Base-by-base conservation (phyloP, 2,113 vertebrate genomes). In the Elanus axillaris region DNA sequence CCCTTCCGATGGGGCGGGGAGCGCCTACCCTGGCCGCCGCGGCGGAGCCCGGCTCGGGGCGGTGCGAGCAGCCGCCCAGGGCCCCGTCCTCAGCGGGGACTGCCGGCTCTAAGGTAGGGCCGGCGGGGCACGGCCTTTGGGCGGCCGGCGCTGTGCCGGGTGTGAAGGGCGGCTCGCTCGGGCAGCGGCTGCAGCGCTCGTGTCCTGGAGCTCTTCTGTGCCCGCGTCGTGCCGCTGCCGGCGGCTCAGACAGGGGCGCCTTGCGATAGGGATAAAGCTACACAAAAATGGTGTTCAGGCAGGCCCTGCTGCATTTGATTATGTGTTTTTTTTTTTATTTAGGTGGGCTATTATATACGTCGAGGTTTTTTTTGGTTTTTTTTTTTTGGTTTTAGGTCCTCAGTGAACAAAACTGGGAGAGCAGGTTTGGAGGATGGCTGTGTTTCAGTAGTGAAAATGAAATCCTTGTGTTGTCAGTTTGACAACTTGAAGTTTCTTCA, bases 231-330 rank as follows among this genome's bases (percentile, higher is more conserved):
- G 52, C 15, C 19, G 0, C n/a, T 42, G n/a, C 34, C 58, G 1
- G 47, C 12, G 31, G 27, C 34, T 45, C 45, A 36, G 20, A 0
- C 55, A 1, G 18, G 23, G 23, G 1, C 19, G 58, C 45, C 31
- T 62, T 21, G 56, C 7, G 1, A 0, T 9, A 1, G 1, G 4
- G n/a, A 7, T 27, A 27, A 34, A 82, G 14, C 34, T 9, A 1
- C 9, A 11, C 13, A 19, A 16, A 64, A 50, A 4, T 1, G 3
- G 47, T 22, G 34, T 18, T 11, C 11, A 29, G 34, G 42, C 29
- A 50, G 75, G 27, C n/a, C 45, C 23, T 59, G 59, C 22, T 43
- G 58, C 26, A 0, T 53, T 55, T 22, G 47, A 4, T 3, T 53
- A 12, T 5, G 23, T 21, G 20, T 4, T 22, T 43, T 82, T 68